Evolutionary conservation across 1,140 invertebrate species (phyloP).

Genomic region (Latrodectus geometricus): DNA sequence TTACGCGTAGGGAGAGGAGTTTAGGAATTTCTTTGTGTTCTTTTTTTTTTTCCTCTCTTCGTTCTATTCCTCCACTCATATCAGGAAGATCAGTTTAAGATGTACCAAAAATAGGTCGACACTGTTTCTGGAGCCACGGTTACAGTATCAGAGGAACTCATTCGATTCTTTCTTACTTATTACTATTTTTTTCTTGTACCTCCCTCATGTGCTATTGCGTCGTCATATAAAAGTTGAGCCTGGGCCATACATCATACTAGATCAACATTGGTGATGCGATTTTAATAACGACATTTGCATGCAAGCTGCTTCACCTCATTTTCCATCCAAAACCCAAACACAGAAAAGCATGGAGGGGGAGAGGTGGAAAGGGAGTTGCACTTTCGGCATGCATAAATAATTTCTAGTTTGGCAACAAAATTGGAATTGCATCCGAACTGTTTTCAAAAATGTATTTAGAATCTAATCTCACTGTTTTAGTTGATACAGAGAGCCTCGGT

Average conservation of each 20-base stretch:
- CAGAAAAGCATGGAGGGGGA: not conserved
- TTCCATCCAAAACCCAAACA: slow-evolving; percentile 24
- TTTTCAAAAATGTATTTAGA: slow-evolving; percentile 57
- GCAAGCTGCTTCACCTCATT: slow-evolving; percentile 53
- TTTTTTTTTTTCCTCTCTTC: not conserved
- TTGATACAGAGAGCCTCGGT: not conserved
- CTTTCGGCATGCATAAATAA: slow-evolving; percentile 56
- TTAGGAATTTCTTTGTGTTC: not conserved
- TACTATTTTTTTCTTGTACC: not conserved
- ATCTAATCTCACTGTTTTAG: not conserved
- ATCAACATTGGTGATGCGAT: slow-evolving; percentile 58
- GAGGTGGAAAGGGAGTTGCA: not conserved
- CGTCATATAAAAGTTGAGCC: slow-evolving; percentile 57
- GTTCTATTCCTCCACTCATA: not conserved
- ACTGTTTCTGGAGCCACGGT: slow-evolving; percentile 7
- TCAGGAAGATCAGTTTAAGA: slow-evolving; percentile 21
- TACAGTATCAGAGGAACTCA: not conserved
- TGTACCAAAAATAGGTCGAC: slow-evolving; percentile 54
- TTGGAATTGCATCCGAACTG: slow-evolving; percentile 48
- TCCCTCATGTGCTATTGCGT: not conserved
- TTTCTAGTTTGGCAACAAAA: slow-evolving; percentile 52
- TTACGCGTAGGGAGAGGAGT: slow-evolving; percentile 23
- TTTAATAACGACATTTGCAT: slow-evolving; percentile 61
- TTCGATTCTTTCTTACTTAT: not conserved
- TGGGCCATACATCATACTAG: slow-evolving; percentile 37